These are phyloP conservation scores for Sinocyclocheilus anophthalmus DNA, from an alignment of 2,113 vertebrate genomes.

Conservation along the genomic window DNA sequence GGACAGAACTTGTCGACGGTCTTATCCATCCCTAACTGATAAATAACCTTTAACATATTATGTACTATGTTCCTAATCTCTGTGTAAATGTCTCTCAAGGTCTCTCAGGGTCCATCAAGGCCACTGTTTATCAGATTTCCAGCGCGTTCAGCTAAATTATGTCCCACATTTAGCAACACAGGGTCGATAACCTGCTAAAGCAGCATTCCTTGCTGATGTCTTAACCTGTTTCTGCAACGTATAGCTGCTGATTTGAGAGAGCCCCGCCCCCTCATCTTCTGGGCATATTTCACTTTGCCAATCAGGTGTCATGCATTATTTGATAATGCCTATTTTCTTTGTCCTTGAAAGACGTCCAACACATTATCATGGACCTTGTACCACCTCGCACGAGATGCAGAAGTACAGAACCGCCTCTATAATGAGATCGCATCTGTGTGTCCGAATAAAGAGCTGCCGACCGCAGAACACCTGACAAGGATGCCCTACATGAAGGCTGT, in stretches of 20 bases:
- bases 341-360: conserved; percentile 77
- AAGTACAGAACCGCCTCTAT: conserved; percentile 67
- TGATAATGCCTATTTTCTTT: background rate
- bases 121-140: background rate
- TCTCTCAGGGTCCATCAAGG: background rate
- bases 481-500: conserved; percentile 79
- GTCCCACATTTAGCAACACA: background rate
- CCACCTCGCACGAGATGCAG: conserved; percentile 67
- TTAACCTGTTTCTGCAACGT: background rate
- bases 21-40: background rate
- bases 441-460: conserved; percentile 63
- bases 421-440: conserved; percentile 70
- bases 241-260: background rate
- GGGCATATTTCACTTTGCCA: background rate
- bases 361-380: conserved; percentile 79
- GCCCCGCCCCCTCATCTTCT: background rate
- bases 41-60: background rate
- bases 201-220: background rate
- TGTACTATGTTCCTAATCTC: background rate
- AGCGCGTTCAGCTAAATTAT: background rate
- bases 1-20: background rate
- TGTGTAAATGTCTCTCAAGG: background rate
- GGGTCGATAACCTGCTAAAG: background rate
- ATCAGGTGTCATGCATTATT: background rate
- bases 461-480: conserved; percentile 63